phyloP scores from a whole-genome alignment of 2,113 vertebrate genomes.

The Himantopus leucocephalus region DNA sequence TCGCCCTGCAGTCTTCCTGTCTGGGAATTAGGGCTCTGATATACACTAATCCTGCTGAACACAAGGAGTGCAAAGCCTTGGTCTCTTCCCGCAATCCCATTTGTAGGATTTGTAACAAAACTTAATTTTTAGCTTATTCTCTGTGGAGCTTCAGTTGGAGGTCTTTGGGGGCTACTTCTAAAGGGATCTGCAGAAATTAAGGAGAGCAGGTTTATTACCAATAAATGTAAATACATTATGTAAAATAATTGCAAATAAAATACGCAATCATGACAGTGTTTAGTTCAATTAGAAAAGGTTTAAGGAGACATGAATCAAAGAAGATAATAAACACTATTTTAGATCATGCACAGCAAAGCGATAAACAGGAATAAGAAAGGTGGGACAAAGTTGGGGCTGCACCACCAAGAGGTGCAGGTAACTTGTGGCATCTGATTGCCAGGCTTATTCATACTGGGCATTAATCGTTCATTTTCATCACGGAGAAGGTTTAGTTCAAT shows the following conservation, averaged over 20 bases:
- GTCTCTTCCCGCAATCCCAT: background rate
- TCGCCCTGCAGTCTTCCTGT: background rate
- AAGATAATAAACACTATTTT: background rate
- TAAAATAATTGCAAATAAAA: background rate
- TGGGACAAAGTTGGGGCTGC: background rate
- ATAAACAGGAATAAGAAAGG: background rate
- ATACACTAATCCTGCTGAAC: background rate
- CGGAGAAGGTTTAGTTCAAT: background rate
- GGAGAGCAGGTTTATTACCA: background rate
- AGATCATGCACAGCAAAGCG: background rate
- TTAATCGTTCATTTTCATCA: background rate
- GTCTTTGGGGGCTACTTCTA: background rate
- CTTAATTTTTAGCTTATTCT: background rate
- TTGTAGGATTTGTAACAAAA: background rate
- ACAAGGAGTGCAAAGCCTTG: background rate
- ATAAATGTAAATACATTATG: background rate
- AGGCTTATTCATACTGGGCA: background rate
- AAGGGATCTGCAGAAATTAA: background rate
- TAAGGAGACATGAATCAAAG: background rate
- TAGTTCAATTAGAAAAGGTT: background rate
- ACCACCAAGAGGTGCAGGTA: background rate
- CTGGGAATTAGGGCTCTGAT: background rate
- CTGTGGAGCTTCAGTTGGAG: background rate
- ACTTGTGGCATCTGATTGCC: background rate
- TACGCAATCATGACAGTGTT: background rate